A percentile compares a stretch with the other conserved stretches of the same genome.
These are phyloP conservation scores for Sthenelais limicola DNA, from an alignment of 2,888 invertebrate species.

Conservation along the genomic window DNA sequence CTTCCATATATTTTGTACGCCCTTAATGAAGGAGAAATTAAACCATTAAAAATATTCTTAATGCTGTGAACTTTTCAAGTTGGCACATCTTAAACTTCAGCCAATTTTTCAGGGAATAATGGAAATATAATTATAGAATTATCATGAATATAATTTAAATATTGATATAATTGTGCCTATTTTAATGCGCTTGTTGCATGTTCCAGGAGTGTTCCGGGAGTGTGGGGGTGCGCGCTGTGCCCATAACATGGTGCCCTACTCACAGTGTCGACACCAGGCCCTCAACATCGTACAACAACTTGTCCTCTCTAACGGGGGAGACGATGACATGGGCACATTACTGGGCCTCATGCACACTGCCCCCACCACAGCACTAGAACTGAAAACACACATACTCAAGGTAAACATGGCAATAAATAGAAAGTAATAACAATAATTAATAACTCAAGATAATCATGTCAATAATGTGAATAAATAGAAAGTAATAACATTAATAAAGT, in stretches of 20 bases:
- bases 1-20: too few relatives aligned
- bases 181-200: too few relatives aligned
- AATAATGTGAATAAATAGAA: background rate
- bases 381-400: conserved; percentile 89
- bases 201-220: conserved; percentile 85
- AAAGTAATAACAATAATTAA: background rate
- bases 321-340: conserved; percentile 95
- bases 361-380: conserved; percentile 82
- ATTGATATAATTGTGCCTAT: too few relatives aligned
- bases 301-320: conserved; percentile 85
- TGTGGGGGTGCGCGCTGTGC: conserved; percentile 90
- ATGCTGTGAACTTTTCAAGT: too few relatives aligned
- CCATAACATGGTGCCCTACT: conserved; percentile 80
- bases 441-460: background rate
- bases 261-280: conserved; percentile 82
- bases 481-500: too few relatives aligned
- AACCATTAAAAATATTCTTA: too few relatives aligned
- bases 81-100: too few relatives aligned
- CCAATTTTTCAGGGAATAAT: too few relatives aligned
- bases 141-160: too few relatives aligned
- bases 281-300: conserved; percentile 76
- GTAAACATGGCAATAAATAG: conserved; percentile 52
- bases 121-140: too few relatives aligned
- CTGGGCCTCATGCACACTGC: conserved; percentile 94
- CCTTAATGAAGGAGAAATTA: too few relatives aligned